phyloP scores from a whole-genome alignment of 2,113 vertebrate genomes.

The Scalopus aquaticus region DNA sequence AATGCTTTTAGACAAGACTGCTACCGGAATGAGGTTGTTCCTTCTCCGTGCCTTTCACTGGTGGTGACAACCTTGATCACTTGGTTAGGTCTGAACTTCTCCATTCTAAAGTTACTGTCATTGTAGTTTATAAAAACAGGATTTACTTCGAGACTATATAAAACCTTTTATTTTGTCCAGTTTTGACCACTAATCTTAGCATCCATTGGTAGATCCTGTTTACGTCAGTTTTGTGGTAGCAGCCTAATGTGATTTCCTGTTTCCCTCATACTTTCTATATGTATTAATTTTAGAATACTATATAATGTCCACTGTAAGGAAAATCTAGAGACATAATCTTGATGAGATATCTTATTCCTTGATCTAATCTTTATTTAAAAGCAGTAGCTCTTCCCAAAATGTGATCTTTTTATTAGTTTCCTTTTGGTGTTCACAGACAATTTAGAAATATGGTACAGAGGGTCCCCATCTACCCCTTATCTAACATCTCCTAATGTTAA shows the following conservation, averaged over 20 bases:
- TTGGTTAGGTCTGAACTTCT: not conserved
- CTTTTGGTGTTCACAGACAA: slow-evolving; percentile 3
- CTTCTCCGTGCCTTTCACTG: not conserved
- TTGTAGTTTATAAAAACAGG: slow-evolving; percentile 44
- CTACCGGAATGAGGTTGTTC: not conserved
- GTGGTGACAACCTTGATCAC: not conserved
- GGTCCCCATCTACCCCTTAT: not conserved
- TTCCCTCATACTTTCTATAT: not conserved
- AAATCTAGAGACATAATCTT: not conserved
- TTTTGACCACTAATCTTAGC: slow-evolving; percentile 38
- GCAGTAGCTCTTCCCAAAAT: not conserved
- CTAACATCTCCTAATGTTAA: slow-evolving; percentile 11
- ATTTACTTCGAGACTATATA: slow-evolving; percentile 23
- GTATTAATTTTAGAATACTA: slow-evolving; percentile 41
- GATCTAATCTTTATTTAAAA: slow-evolving; percentile 22
- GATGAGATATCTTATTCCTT: not conserved
- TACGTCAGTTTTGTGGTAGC: slow-evolving; percentile 10
- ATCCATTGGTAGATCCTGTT: slow-evolving; percentile 29
- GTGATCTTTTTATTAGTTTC: not conserved
- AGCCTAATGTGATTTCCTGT: slow-evolving; percentile 7
- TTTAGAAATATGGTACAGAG: slow-evolving; percentile 27
- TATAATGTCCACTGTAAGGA: not conserved
- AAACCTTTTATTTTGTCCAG: slow-evolving; percentile 12
- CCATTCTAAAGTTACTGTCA: not conserved
- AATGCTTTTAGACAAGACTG: not conserved